Conservation (phyloP, 2,888 invertebrate genomes). For the Myopa testacea region DNA sequence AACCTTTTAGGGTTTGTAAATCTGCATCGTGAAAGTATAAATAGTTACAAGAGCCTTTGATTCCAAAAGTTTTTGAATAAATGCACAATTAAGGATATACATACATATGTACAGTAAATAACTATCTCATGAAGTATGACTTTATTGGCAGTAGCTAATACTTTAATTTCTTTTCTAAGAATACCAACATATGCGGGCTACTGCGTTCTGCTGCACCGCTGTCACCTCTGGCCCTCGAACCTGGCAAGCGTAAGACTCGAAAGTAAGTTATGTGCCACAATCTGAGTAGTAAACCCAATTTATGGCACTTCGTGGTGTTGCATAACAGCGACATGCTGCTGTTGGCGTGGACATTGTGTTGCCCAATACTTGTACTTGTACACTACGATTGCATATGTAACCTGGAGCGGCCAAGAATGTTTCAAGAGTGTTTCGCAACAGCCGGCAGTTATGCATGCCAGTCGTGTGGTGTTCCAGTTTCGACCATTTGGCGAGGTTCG, state of each 20-base stretch:
- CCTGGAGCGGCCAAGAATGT: not conserved
- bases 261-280: not conserved
- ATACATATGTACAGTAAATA: too few species aligned
- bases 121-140: too few species aligned
- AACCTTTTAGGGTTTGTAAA: too few species aligned
- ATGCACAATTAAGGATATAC: too few species aligned
- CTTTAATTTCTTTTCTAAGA: too few species aligned
- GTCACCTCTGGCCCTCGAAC: not conserved
- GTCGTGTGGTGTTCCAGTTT: not conserved
- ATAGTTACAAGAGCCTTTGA: too few species aligned
- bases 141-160: too few species aligned
- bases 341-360: not conserved
- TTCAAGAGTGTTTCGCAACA: not conserved
- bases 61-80: too few species aligned
- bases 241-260: not conserved
- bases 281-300: conserved; percentile 4
- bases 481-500: not conserved
- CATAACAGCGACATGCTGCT: conserved; percentile 5
- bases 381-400: not conserved
- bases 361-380: too few species aligned
- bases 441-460: not conserved
- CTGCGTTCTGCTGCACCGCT: not conserved
- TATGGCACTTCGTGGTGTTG: conserved; percentile 14
- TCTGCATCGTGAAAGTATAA: too few species aligned
- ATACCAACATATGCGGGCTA: not conserved